These are phyloP conservation scores for Limonius californicus DNA, from an alignment of 1,140 invertebrate species.

Conservation along the genomic window DNA sequence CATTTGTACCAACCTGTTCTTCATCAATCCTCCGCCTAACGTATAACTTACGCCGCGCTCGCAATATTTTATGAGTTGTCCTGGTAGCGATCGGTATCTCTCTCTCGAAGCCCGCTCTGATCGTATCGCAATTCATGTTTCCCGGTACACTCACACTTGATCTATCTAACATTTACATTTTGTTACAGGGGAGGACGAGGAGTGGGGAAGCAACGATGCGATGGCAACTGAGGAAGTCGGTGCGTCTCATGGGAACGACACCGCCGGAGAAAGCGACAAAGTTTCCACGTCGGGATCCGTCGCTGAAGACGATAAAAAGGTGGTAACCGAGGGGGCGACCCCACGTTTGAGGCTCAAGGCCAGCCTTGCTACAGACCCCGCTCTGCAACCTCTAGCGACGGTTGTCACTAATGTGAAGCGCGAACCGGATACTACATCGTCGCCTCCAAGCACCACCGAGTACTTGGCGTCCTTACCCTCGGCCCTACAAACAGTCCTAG, in stretches of 20 bases:
- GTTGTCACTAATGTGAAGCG: constrained; percentile 31
- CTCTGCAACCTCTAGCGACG: constrained; percentile 52
- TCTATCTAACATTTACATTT: neutral
- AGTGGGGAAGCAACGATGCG: constrained; percentile 55
- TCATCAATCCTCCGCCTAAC: constrained; percentile 19
- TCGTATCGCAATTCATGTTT: constrained; percentile 15
- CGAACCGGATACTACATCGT: constrained; percentile 44
- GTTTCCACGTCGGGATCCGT: neutral
- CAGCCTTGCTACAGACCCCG: constrained; percentile 75
- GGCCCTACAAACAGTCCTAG: constrained; percentile 51
- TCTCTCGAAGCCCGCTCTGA: neutral
- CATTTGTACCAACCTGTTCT: constrained; percentile 44
- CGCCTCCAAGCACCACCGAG: constrained; percentile 43
- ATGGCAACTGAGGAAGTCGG: constrained; percentile 51
- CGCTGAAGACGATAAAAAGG: neutral
- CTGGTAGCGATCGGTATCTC: neutral
- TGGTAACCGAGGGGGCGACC: constrained; percentile 47
- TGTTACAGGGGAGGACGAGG: constrained; percentile 54
- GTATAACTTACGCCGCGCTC: neutral
- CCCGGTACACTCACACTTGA: constrained; percentile 5
- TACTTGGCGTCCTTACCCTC: constrained; percentile 47
- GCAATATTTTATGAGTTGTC: constrained; percentile 17
- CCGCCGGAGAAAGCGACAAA: neutral
- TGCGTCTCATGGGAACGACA: constrained; percentile 19
- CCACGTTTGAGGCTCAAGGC: constrained; percentile 72